Conservation (phyloP, 2,888 invertebrate genomes). For the Phaedon cochleariae region DNA sequence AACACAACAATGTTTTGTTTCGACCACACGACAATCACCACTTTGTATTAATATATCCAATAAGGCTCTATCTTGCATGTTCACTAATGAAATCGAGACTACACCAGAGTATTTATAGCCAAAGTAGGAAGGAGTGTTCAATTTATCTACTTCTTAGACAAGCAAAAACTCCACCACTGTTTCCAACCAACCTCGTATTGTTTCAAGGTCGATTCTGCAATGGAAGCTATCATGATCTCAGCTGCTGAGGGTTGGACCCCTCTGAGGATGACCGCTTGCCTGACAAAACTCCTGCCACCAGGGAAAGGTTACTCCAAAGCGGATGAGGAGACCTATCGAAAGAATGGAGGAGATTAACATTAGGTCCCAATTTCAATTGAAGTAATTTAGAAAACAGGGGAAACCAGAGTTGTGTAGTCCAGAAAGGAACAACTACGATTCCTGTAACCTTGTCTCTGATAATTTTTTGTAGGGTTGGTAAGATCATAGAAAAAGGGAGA, state of each 20-base stretch:
- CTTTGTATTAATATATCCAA: too few relatives aligned
- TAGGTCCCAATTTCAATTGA: not conserved
- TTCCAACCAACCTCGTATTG: not conserved
- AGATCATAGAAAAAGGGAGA: constrained; percentile 15
- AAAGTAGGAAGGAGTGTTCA: too few relatives aligned
- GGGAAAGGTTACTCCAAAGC: not conserved
- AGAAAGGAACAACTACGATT: constrained; percentile 17
- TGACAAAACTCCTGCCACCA: constrained; percentile 1
- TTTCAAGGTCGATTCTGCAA: not conserved
- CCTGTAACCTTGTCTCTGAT: constrained; percentile 21
- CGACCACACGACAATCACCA: too few relatives aligned
- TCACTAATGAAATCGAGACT: too few relatives aligned
- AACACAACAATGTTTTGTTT: too few relatives aligned
- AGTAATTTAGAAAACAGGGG: constrained; percentile 7
- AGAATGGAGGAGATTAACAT: not conserved
- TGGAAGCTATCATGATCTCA: not conserved
- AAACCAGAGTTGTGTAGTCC: constrained; percentile 20
- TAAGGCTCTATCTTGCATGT: too few relatives aligned
- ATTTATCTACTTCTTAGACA: too few relatives aligned
- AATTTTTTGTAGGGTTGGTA: constrained; percentile 15
- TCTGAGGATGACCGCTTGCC: not conserved
- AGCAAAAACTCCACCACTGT: not conserved
- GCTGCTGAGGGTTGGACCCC: not conserved
- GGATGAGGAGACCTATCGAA: not conserved
- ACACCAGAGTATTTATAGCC: too few relatives aligned